phyloP scores from a whole-genome alignment of 2,113 vertebrate species.

The Myxocyprinus asiaticus region DNA sequence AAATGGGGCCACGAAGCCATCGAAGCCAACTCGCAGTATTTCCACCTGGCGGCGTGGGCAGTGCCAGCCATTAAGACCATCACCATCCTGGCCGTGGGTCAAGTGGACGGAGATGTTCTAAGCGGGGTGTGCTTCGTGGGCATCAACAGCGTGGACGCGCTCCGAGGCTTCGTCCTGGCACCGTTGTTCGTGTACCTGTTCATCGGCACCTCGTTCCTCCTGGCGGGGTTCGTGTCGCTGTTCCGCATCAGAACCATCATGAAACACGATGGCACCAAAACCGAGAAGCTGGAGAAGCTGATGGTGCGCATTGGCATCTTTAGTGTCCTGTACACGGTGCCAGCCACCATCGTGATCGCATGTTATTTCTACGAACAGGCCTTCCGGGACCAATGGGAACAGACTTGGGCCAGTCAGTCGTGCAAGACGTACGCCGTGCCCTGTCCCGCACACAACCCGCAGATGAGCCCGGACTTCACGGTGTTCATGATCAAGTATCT shows the following conservation, averaged over 20 bases:
- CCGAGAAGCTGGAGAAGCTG: constrained; percentile 94
- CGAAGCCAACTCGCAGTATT: constrained; percentile 95
- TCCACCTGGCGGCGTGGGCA: constrained; percentile 95
- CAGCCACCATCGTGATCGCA: constrained; percentile 94
- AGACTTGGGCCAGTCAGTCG: constrained; percentile 88
- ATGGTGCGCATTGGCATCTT: constrained; percentile 97
- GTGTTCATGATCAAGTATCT: constrained; percentile 99
- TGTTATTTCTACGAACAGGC: constrained; percentile 98
- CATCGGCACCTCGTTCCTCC: constrained; percentile 92
- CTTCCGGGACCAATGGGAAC: constrained; percentile 95
- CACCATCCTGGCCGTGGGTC: constrained; percentile 90
- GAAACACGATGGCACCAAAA: constrained; percentile 97
- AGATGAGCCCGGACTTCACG: constrained; percentile 92
- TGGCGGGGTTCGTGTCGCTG: constrained; percentile 94
- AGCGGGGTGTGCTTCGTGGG: constrained; percentile 95
- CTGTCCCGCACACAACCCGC: constrained; percentile 80
- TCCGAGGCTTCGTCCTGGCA: constrained; percentile 91
- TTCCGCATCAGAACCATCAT: constrained; percentile 97
- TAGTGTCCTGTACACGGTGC: constrained; percentile 93
- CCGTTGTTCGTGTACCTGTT: constrained; percentile 95
- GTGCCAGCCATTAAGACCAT: constrained; percentile 96
- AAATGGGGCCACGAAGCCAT: constrained; percentile 98
- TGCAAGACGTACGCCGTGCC: constrained; percentile 92
- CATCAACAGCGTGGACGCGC: constrained; percentile 90
- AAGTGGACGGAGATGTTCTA: constrained; percentile 91